Conservation (phyloP, 2,888 invertebrate species). For the Horisme vitalbata region DNA sequence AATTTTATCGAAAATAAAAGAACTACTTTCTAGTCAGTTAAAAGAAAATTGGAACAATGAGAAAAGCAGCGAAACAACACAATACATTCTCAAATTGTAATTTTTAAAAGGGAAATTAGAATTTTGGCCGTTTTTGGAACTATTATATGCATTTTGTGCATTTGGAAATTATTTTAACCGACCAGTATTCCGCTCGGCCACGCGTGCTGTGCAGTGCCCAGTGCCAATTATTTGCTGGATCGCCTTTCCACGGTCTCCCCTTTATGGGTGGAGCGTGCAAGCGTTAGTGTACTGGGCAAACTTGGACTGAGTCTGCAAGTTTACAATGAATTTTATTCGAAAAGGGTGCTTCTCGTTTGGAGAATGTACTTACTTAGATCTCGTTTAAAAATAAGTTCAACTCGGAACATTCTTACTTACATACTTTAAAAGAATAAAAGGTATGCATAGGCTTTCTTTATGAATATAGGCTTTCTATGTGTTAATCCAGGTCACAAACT, state of each 20-base stretch:
- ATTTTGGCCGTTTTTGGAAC: not conserved
- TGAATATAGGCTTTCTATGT: too few relatives aligned
- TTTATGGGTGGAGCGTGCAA: slow-evolving; percentile 2
- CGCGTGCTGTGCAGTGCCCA: slow-evolving; percentile 14
- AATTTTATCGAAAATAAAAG: not conserved
- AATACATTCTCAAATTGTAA: slow-evolving; percentile 4
- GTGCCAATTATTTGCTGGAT: slow-evolving; percentile 20
- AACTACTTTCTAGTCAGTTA: slow-evolving; percentile 7
- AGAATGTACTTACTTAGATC: not conserved
- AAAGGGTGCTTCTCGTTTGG: not conserved
- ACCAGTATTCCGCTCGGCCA: slow-evolving; percentile 18
- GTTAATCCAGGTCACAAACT: too few relatives aligned
- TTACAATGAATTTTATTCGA: slow-evolving; percentile 9
- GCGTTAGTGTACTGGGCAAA: slow-evolving; percentile 5
- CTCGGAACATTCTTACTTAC: too few relatives aligned
- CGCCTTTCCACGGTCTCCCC: slow-evolving; percentile 11
- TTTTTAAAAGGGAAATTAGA: slow-evolving; percentile 3
- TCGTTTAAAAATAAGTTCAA: not conserved
- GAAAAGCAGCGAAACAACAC: not conserved
- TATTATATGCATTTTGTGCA: slow-evolving; percentile 15
- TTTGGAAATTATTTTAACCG: slow-evolving; percentile 14
- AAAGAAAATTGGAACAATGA: slow-evolving; percentile 8
- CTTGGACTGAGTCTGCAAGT: slow-evolving; percentile 5
- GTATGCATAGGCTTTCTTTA: too few relatives aligned
- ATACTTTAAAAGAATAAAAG: not conserved